A percentile compares a stretch with the other conserved stretches of the same genome.
These are phyloP conservation scores for Xiphophorus birchmanni DNA, from an alignment of 2,797 vertebrate species.

Conservation along the genomic window DNA sequence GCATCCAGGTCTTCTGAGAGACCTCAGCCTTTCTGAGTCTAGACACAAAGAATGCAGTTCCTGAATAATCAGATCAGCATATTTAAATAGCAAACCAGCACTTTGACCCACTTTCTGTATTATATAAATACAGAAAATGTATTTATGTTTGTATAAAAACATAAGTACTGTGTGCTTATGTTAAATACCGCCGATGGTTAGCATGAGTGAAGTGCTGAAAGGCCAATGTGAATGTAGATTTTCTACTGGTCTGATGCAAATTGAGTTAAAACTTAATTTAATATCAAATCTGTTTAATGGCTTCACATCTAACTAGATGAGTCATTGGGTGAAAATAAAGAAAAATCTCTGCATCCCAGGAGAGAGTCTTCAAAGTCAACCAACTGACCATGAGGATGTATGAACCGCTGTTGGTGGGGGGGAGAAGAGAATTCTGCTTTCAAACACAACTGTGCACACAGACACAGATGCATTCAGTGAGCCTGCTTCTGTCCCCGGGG, in stretches of 20 bases:
- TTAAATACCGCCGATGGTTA: slow-evolving; percentile 15
- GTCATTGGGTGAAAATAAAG: not conserved
- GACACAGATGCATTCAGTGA: slow-evolving; percentile 52
- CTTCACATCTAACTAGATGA: slow-evolving; percentile 18
- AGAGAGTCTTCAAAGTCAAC: slow-evolving; percentile 17
- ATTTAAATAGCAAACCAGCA: slow-evolving; percentile 58
- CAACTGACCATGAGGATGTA: slow-evolving; percentile 35
- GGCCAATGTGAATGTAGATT: not conserved
- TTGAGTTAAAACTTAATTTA: slow-evolving; percentile 36
- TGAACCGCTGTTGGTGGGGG: slow-evolving; percentile 20
- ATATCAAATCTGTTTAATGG: slow-evolving; percentile 33
- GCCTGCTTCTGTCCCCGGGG: slow-evolving; percentile 69
- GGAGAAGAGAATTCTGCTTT: slow-evolving; percentile 38
- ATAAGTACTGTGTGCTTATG: slow-evolving; percentile 3
- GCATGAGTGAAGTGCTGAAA: slow-evolving; percentile 3
- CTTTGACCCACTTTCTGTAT: slow-evolving; percentile 52
- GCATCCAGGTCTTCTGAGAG: slow-evolving; percentile 60
- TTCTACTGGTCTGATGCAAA: slow-evolving; percentile 17
- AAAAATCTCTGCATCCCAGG: slow-evolving; percentile 5
- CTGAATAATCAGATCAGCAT: slow-evolving; percentile 72
- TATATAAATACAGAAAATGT: not conserved
- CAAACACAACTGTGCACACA: slow-evolving; percentile 51
- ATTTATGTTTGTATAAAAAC: too few species aligned
- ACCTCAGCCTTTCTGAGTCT: slow-evolving; percentile 67
- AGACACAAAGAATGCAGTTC: slow-evolving; percentile 52